These are phyloP conservation scores for Trichechus manatus DNA, from an alignment of 2,113 vertebrate species.

Conservation along the genomic window DNA sequence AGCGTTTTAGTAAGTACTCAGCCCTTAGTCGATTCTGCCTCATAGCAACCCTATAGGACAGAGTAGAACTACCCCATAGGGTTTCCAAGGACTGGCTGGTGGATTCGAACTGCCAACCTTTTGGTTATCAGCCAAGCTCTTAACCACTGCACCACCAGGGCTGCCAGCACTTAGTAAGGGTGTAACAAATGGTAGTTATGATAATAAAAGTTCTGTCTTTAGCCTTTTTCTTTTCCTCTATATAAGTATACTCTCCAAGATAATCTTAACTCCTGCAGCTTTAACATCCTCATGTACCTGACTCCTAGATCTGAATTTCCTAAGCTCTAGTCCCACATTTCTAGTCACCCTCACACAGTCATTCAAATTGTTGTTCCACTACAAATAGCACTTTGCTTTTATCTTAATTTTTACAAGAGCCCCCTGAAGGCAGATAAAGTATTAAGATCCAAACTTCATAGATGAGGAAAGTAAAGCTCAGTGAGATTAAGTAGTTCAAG, in stretches of 20 bases:
- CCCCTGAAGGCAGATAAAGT: neutral
- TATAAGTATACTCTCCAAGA: neutral
- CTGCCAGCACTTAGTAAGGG: too few species aligned
- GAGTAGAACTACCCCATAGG: too few species aligned
- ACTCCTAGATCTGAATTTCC: neutral
- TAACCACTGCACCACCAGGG: too few species aligned
- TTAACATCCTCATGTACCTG: neutral
- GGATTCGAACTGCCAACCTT: too few species aligned
- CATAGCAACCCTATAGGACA: too few species aligned
- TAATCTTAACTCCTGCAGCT: neutral
- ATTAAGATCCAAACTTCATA: slow-evolving; percentile 9
- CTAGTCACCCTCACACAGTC: neutral
- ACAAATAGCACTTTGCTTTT: neutral
- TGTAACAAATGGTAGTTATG: too few species aligned
- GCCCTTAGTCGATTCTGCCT: too few species aligned
- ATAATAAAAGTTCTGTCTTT: too few species aligned
- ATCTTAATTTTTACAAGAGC: neutral
- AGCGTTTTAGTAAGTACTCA: too few species aligned
- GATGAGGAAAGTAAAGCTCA: neutral
- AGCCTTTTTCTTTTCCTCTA: neutral
- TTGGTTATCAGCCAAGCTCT: too few species aligned
- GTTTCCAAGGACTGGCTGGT: too few species aligned
- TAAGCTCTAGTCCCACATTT: neutral
- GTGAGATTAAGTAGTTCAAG: neutral
- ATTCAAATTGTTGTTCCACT: neutral